Conservation (phyloP, 2,113 vertebrate species). For the Petaurus breviceps region DNA sequence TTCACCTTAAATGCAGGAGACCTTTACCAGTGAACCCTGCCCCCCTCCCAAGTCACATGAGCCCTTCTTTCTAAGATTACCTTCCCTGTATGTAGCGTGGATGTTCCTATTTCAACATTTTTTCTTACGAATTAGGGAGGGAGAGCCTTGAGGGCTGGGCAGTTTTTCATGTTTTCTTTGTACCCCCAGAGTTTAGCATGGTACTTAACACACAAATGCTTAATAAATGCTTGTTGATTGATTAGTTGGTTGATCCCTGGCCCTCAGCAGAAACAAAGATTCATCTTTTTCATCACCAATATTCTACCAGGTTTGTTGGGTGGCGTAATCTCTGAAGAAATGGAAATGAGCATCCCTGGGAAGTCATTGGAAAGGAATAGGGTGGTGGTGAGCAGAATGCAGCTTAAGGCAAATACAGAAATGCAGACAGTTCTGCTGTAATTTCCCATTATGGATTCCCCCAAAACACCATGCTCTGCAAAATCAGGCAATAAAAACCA, state of each 20-base stretch:
- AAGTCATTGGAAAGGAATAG: neutral
- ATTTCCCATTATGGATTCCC: neutral
- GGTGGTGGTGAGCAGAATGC: neutral
- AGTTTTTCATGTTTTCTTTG: neutral
- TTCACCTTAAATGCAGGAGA: neutral
- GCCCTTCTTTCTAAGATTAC: too few relatives aligned
- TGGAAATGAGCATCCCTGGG: neutral
- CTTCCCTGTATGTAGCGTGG: too few relatives aligned
- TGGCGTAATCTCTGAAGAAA: neutral
- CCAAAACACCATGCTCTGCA: neutral
- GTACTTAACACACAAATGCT: neutral
- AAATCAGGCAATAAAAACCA: neutral
- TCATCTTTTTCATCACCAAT: neutral
- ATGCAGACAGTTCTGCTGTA: neutral
- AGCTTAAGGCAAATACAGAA: neutral
- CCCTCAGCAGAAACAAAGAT: neutral
- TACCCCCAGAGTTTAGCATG: too few relatives aligned
- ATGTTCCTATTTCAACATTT: too few relatives aligned
- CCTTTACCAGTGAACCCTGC: neutral
- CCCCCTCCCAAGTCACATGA: too few relatives aligned
- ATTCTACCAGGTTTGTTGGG: neutral
- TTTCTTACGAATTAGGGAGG: neutral
- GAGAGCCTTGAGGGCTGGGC: neutral
- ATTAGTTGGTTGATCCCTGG: neutral
- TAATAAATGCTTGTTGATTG: too few relatives aligned